A percentile compares a stretch with the other conserved stretches of the same genome.
These are phyloP conservation scores for Orgyia antiqua DNA, from an alignment of 2,888 invertebrate genomes.

Conservation along the genomic window DNA sequence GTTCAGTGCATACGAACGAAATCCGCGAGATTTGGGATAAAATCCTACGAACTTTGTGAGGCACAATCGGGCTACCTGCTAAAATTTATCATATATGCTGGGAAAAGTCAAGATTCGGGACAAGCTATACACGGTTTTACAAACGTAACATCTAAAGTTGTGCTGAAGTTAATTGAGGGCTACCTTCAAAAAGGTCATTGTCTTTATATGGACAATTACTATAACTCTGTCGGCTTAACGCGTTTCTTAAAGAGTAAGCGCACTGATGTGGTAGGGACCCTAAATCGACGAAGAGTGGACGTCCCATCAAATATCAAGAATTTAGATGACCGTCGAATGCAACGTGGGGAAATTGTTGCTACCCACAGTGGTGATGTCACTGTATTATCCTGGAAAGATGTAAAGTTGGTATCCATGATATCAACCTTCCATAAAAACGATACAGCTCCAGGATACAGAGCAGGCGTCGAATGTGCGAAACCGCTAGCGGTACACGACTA, in stretches of 20 bases:
- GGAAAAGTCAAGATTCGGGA: background rate
- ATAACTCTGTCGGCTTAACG: background rate
- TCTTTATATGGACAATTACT: slow-evolving; percentile 8
- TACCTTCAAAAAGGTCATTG: slow-evolving; percentile 5
- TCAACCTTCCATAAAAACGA: slow-evolving; percentile 9
- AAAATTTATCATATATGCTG: background rate
- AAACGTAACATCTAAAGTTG: slow-evolving; percentile 2
- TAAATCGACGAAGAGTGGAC: slow-evolving; percentile 1
- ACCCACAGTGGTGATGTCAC: slow-evolving; percentile 6
- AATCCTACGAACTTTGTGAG: slow-evolving; percentile 15
- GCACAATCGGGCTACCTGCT: slow-evolving; percentile 8
- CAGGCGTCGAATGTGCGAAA: background rate
- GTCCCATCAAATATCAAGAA: slow-evolving; percentile 1
- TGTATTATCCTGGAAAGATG: slow-evolving; percentile 7
- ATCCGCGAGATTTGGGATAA: slow-evolving; percentile 17
- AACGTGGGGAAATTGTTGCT: background rate
- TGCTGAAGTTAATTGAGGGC: slow-evolving; percentile 2
- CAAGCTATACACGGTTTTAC: slow-evolving; percentile 2
- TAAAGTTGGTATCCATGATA: slow-evolving; percentile 4
- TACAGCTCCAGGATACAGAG: background rate
- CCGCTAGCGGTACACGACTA: slow-evolving; percentile 1
- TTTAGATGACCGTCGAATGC: slow-evolving; percentile 1
- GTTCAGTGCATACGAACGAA: slow-evolving; percentile 16
- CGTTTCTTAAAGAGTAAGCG: slow-evolving; percentile 4
- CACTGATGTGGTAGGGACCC: slow-evolving; percentile 4